Evolutionary conservation across 1,140 invertebrate species (phyloP).

Genomic region (Sycophaga agraensis): DNA sequence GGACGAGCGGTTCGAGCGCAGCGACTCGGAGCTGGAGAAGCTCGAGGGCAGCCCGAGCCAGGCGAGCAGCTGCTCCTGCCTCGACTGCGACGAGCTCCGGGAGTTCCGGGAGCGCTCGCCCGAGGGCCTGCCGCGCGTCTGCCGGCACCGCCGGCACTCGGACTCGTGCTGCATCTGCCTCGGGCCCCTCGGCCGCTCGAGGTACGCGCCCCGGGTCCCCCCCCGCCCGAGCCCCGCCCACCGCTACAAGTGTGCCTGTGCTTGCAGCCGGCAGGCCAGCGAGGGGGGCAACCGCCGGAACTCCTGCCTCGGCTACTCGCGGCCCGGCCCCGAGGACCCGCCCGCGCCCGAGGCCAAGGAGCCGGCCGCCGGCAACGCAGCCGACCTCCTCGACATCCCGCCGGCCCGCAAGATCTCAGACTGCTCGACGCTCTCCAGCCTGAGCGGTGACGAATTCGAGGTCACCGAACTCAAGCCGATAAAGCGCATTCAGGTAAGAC

Average conservation of each 20-base stretch:
- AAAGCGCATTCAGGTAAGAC: slow-evolving; percentile 50
- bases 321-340: slow-evolving; percentile 34
- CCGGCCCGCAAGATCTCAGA: slow-evolving; percentile 64
- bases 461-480: slow-evolving; percentile 51
- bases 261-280: slow-evolving; percentile 22
- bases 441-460: slow-evolving; percentile 70
- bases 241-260: no score
- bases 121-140: slow-evolving; percentile 40
- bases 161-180: slow-evolving; percentile 47
- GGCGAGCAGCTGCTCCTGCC: slow-evolving; percentile 49
- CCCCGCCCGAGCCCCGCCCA: no score
- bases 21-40: slow-evolving; percentile 46
- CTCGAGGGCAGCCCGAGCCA: slow-evolving; percentile 43
- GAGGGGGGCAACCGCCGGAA: slow-evolving; percentile 38
- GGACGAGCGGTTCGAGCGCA: slow-evolving; percentile 49
- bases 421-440: slow-evolving; percentile 65
- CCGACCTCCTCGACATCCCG: slow-evolving; percentile 59
- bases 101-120: neutral
- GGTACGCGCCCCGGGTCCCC: no score
- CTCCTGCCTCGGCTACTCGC: slow-evolving; percentile 44
- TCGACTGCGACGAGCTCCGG: slow-evolving; percentile 30
- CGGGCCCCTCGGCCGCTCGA: slow-evolving; percentile 22
- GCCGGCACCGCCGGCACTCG: slow-evolving; percentile 46
- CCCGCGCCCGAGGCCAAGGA: slow-evolving; percentile 10
- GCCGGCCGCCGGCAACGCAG: neutral